Conservation (phyloP, 1,140 invertebrate genomes). For the Artemia franciscana region DNA sequence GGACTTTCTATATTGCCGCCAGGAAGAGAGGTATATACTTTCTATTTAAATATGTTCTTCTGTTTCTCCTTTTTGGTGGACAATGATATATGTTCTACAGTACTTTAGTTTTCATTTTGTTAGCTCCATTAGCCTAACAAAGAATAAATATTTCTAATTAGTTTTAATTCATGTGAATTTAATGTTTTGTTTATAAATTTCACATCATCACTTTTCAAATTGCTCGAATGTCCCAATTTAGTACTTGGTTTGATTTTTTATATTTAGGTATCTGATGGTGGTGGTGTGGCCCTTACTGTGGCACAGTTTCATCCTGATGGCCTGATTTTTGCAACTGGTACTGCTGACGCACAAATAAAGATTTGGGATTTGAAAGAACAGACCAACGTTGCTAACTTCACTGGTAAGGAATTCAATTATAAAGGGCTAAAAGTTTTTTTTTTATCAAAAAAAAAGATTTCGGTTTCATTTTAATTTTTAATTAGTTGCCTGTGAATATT, state of each 20-base stretch:
- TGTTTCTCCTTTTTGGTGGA: no score
- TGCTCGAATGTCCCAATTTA: background rate
- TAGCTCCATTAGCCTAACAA: no score
- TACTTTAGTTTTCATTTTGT: no score
- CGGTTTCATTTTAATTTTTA: no score
- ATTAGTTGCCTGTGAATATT: no score
- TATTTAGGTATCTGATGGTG: constrained; percentile 34
- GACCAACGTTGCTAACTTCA: constrained; percentile 93
- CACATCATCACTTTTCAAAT: background rate
- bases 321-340: constrained; percentile 94
- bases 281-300: constrained; percentile 61
- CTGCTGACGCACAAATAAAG: constrained; percentile 82
- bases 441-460: no score
- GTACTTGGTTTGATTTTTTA: constrained; percentile 2
- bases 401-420: constrained; percentile 26
- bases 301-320: constrained; percentile 99
- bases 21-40: no score
- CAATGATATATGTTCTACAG: no score
- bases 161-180: background rate
- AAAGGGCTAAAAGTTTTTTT: no score
- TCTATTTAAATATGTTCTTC: no score
- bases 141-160: no score
- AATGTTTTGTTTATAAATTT: constrained; percentile 1
- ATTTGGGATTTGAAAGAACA: constrained; percentile 99
- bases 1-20: no score